A percentile compares a stretch with the other conserved stretches of the same genome.
phyloP scores from a whole-genome alignment of 2,113 vertebrate species.

The Equus przewalskii region DNA sequence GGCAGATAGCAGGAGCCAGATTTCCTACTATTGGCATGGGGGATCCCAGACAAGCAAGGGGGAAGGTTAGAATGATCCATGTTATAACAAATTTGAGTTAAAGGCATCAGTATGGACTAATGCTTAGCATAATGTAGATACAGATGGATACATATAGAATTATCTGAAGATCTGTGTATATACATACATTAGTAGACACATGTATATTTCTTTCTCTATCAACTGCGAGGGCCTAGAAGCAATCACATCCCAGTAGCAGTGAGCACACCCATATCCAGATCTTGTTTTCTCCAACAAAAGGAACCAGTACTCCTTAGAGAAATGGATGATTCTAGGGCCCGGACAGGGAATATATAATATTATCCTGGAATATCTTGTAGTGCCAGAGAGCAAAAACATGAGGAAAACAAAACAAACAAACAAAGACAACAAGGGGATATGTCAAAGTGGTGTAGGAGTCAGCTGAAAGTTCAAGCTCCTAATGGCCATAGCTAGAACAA shows the following conservation, averaged over 20 bases:
- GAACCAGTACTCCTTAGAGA: background rate
- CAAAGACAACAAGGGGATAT: background rate
- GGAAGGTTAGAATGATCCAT: background rate
- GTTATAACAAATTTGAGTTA: background rate
- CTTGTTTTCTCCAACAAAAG: background rate
- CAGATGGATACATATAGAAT: fast-evolving
- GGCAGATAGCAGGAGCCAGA: background rate
- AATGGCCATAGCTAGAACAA: background rate
- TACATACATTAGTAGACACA: background rate
- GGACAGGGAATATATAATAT: background rate
- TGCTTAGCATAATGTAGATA: background rate
- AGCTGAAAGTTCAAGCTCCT: background rate
- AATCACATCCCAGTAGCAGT: background rate
- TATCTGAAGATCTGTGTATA: background rate
- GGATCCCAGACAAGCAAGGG: background rate
- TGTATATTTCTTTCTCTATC: background rate
- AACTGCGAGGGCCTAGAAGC: background rate
- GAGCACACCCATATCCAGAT: background rate
- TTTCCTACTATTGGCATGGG: background rate
- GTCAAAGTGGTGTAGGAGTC: background rate
- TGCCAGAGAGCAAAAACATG: background rate
- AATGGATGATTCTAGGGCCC: background rate
- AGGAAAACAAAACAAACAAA: background rate
- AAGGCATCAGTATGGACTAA: background rate
- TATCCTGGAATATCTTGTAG: background rate